Conservation (phyloP, 2,797 vertebrate genomes). For the Callimico goeldii region DNA sequence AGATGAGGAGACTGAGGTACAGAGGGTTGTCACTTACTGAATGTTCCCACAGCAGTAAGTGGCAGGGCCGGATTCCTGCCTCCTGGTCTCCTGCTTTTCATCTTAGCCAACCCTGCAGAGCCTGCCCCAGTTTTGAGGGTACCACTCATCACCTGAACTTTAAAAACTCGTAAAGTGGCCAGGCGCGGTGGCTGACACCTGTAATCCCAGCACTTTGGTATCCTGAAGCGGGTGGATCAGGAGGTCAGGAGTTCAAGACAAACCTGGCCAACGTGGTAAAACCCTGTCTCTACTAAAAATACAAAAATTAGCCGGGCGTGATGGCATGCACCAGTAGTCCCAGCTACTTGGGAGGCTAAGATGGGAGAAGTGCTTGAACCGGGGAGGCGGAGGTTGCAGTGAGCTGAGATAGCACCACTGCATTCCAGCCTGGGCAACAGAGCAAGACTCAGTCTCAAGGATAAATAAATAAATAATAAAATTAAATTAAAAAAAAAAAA, state of each 20-base stretch:
- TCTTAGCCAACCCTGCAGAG: neutral
- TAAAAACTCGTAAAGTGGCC: neutral
- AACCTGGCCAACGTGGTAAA: neutral
- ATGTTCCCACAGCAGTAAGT: neutral
- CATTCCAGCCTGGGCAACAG: neutral
- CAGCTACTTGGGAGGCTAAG: neutral
- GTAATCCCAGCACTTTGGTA: neutral
- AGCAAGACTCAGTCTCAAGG: neutral
- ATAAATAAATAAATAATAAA: too few relatives aligned
- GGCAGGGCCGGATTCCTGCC: too few relatives aligned
- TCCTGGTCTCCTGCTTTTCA: neutral
- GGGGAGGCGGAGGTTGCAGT: neutral
- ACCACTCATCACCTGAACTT: neutral
- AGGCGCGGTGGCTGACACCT: rapidly evolving
- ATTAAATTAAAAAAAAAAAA: neutral
- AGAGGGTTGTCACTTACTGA: neutral
- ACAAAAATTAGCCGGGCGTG: neutral
- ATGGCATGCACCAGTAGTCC: neutral
- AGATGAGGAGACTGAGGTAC: neutral
- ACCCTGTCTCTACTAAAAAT: neutral
- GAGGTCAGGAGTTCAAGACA: neutral
- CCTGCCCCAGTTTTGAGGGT: neutral
- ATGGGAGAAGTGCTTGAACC: neutral
- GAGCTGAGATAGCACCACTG: neutral
- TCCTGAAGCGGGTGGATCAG: neutral